Percentiles rank a stretch among this genome's conserved stretches.
Evolutionary conservation across 2,888 invertebrate species (phyloP).

Genomic region (Onthophagus sagittarius): DNA sequence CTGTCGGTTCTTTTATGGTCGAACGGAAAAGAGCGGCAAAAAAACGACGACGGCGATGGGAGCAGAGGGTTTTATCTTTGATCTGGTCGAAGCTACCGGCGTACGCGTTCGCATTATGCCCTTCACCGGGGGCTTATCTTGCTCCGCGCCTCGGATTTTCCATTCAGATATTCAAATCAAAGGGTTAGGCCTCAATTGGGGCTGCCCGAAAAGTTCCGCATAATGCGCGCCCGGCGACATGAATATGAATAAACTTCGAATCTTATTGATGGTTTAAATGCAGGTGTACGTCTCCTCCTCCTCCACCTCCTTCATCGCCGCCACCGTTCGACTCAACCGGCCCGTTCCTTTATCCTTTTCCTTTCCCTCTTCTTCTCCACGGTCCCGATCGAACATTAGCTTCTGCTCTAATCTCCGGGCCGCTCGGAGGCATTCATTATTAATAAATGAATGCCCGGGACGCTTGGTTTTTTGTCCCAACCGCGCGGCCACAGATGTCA

Average conservation of each 20-base stretch:
- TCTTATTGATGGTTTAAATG: constrained; percentile 8
- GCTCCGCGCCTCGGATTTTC: constrained; percentile 1
- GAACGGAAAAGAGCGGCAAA: too few relatives aligned
- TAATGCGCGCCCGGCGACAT: constrained; percentile 12
- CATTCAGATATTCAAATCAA: constrained; percentile 27
- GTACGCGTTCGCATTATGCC: constrained; percentile 18
- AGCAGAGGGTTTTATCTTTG: background rate
- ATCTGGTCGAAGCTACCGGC: constrained; percentile 15
- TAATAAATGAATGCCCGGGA: constrained; percentile 7
- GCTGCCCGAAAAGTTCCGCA: constrained; percentile 5
- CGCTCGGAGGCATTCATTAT: constrained; percentile 3
- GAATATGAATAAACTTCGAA: constrained; percentile 12
- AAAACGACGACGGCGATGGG: background rate
- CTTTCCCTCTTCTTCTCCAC: background rate
- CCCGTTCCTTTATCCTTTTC: background rate
- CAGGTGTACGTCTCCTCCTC: constrained; percentile 1
- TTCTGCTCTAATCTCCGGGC: constrained; percentile 13
- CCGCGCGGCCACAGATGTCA: constrained; percentile 5
- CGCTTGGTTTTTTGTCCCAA: constrained; percentile 3
- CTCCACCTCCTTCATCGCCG: background rate
- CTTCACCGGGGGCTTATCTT: constrained; percentile 13
- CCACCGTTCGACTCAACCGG: background rate
- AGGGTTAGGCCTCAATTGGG: constrained; percentile 20
- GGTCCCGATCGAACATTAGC: constrained; percentile 8
- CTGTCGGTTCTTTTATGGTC: too few relatives aligned